These are phyloP conservation scores for Ferrisia virgata DNA, from an alignment of 2,888 invertebrate species.

Conservation along the genomic window DNA sequence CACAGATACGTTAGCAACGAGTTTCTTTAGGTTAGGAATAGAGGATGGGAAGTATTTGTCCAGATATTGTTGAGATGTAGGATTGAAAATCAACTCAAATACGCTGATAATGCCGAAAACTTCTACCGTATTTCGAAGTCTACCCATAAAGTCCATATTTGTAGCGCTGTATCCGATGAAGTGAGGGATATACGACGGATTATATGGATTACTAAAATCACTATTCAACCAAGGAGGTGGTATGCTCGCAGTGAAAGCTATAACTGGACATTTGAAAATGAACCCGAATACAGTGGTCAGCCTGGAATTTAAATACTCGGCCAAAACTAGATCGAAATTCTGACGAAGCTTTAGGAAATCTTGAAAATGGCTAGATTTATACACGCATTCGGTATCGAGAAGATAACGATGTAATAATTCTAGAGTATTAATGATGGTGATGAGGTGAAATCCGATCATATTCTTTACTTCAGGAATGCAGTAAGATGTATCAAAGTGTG, in stretches of 20 bases:
- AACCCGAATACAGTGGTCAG: conserved; percentile 65
- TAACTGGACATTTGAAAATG: conserved; percentile 60
- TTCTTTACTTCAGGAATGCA: too few relatives aligned
- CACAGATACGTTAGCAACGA: not conserved
- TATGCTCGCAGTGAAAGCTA: conserved; percentile 60
- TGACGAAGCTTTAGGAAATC: too few relatives aligned
- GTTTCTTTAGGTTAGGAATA: not conserved
- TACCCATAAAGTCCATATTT: conserved; percentile 52
- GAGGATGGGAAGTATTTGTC: not conserved
- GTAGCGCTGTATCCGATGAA: conserved; percentile 26
- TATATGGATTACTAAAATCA: conserved; percentile 9
- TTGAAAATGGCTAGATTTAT: too few relatives aligned
- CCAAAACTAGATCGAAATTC: conserved; percentile 61
- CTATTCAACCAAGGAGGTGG: conserved; percentile 62
- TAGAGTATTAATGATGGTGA: too few relatives aligned
- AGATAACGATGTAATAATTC: too few relatives aligned
- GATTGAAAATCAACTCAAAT: not conserved
- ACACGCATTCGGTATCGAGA: too few relatives aligned
- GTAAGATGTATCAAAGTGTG: not conserved
- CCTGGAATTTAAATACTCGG: conserved; percentile 73
- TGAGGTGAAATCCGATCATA: too few relatives aligned
- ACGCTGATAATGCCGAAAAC: not conserved
- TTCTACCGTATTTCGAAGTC: conserved; percentile 47
- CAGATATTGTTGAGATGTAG: not conserved
- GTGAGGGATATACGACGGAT: conserved; percentile 36